A percentile compares a stretch with the other conserved stretches of the same genome.
phyloP scores from a whole-genome alignment of 53 echinoderm and acorn worm species.

The Zoroaster sp. region DNA sequence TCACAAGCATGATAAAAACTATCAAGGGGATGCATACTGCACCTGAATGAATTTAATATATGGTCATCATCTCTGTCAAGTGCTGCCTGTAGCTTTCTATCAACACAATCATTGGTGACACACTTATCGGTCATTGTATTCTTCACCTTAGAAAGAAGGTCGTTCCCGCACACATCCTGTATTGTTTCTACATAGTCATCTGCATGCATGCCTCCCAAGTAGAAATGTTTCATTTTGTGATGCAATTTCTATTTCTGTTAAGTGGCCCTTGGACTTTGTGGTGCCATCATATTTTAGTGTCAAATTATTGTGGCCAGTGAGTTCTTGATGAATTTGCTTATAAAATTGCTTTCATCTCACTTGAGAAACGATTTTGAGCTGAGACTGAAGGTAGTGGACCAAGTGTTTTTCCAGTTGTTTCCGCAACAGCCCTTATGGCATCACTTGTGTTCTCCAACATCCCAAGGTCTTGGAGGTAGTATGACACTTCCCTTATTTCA shows the following conservation, averaged over 20 bases:
- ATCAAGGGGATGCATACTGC: not conserved
- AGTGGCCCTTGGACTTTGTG: not conserved
- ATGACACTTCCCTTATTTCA: not conserved
- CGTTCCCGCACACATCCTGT: not conserved
- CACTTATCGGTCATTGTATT: conserved; percentile 2
- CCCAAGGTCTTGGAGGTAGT: not conserved
- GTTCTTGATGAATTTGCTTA: not conserved
- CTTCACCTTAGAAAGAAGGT: not conserved
- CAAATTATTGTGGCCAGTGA: not conserved
- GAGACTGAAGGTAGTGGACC: not conserved
- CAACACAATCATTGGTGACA: not conserved
- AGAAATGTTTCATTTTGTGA: not conserved
- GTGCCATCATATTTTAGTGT: not conserved
- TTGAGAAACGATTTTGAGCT: not conserved
- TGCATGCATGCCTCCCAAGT: not conserved
- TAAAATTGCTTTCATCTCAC: not conserved
- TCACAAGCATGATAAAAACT: not conserved
- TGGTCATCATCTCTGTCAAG: not conserved
- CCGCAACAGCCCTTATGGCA: not conserved
- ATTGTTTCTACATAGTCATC: not conserved
- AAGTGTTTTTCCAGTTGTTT: not conserved
- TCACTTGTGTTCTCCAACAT: not conserved
- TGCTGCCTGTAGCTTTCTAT: not conserved
- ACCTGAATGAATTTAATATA: not conserved
- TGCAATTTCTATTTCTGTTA: not conserved